These are phyloP conservation scores for Hyaena hyaena DNA, from an alignment of 2,113 vertebrate species.

Conservation along the genomic window DNA sequence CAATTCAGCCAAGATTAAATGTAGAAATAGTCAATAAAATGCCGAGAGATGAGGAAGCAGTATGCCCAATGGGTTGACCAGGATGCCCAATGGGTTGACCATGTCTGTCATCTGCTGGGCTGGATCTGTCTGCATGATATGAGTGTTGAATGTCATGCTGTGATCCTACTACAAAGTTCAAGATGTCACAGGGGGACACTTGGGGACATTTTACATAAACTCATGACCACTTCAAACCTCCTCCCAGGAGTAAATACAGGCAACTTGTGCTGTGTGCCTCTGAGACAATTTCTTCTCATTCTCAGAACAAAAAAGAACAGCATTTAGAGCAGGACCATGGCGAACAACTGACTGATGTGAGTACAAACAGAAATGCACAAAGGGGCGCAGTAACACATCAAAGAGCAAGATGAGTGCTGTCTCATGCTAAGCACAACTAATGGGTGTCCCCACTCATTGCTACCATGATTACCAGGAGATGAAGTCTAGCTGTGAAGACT, in stretches of 20 bases:
- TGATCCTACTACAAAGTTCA: not conserved
- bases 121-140: not conserved
- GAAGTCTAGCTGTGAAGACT: not conserved
- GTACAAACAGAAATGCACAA: not conserved
- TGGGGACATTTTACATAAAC: not conserved
- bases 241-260: not conserved
- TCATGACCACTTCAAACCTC: not conserved
- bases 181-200: too few relatives aligned
- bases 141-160: too few relatives aligned
- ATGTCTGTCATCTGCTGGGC: not conserved
- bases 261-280: not conserved
- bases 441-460: not conserved
- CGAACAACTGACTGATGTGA: rapidly evolving
- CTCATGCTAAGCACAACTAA: not conserved
- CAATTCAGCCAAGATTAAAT: not conserved
- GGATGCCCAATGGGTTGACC: too few relatives aligned
- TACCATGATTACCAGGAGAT: not conserved
- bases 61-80: too few relatives aligned
- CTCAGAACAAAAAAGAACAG: rapidly evolving
- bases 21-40: not conserved
- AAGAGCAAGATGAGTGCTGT: not conserved
- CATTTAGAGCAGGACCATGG: rapidly evolving
- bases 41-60: rapidly evolving
- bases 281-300: not conserved
- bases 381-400: rapidly evolving